phyloP scores from a whole-genome alignment of 1,140 invertebrate species.

The Eriocheir sinensis region DNA sequence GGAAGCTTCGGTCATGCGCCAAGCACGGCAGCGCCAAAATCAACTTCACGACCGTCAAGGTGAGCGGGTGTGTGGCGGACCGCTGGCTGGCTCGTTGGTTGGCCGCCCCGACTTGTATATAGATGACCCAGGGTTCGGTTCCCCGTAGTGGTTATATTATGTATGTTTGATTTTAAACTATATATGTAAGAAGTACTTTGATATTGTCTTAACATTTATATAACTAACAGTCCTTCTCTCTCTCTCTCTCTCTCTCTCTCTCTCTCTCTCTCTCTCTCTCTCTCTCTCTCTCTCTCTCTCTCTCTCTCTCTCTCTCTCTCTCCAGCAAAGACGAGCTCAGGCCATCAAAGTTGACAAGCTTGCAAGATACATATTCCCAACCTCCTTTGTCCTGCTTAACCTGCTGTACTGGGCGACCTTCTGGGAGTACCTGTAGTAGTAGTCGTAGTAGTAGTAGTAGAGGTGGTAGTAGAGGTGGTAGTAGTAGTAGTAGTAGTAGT shows the following conservation, averaged over 20 bases:
- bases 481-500: neutral
- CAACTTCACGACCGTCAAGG: neutral
- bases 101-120: too few relatives aligned
- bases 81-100: too few relatives aligned
- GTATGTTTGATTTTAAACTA: too few relatives aligned
- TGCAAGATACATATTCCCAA: slow-evolving; percentile 81
- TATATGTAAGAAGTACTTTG: neutral
- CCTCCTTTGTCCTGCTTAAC: slow-evolving; percentile 81
- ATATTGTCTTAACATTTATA: neutral
- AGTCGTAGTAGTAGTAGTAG: neutral
- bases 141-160: neutral
- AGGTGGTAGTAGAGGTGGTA: neutral
- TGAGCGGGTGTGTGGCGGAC: neutral
- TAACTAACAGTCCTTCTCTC: neutral
- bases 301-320: neutral
- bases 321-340: slow-evolving; percentile 29
- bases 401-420: slow-evolving; percentile 81
- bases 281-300: neutral
- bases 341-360: slow-evolving; percentile 79
- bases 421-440: slow-evolving; percentile 58
- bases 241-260: neutral
- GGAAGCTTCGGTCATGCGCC: neutral
- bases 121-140: too few relatives aligned
- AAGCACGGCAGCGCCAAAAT: neutral
- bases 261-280: neutral